phyloP scores from a whole-genome alignment of 2,797 vertebrate genomes.

The Gastrophryne carolinensis region DNA sequence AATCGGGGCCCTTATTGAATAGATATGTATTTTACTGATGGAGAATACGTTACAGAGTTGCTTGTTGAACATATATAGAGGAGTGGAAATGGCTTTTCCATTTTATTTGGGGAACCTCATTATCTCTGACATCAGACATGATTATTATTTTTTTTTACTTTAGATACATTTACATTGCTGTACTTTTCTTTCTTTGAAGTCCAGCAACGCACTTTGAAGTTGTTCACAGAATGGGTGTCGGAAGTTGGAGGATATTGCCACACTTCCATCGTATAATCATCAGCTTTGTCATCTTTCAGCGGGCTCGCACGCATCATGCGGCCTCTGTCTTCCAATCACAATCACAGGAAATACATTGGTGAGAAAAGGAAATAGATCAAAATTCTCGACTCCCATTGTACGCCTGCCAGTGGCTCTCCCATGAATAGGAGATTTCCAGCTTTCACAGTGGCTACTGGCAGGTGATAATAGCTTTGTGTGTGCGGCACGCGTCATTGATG shows the following conservation, averaged over 20 bases:
- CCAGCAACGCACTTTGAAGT: not conserved
- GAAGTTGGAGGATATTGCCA: conserved; percentile 31
- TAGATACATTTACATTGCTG: too few relatives aligned
- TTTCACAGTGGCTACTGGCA: conserved; percentile 60
- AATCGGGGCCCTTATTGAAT: too few relatives aligned
- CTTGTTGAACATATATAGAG: too few relatives aligned
- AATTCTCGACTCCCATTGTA: conserved; percentile 61
- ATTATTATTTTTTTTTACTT: too few relatives aligned
- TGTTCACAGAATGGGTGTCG: conserved; percentile 1
- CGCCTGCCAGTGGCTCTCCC: conserved; percentile 61
- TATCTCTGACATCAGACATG: too few relatives aligned
- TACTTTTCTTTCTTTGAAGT: not conserved
- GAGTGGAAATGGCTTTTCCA: too few relatives aligned
- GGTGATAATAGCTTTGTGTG: conserved; percentile 60
- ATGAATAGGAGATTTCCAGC: conserved; percentile 69
- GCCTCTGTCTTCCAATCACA: conserved; percentile 64
- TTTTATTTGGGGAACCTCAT: too few relatives aligned
- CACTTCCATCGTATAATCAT: conserved; percentile 33
- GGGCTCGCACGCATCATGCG: conserved; percentile 53
- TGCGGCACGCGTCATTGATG: conserved; percentile 60
- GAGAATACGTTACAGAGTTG: too few relatives aligned
- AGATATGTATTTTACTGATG: too few relatives aligned
- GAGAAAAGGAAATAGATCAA: conserved; percentile 48
- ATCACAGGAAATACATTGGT: conserved; percentile 66
- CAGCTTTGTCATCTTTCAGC: conserved; percentile 43